Evolutionary conservation across 35 echinoderm and acorn worm species (phyloP).

Genomic region (Acanthaster planci): DNA sequence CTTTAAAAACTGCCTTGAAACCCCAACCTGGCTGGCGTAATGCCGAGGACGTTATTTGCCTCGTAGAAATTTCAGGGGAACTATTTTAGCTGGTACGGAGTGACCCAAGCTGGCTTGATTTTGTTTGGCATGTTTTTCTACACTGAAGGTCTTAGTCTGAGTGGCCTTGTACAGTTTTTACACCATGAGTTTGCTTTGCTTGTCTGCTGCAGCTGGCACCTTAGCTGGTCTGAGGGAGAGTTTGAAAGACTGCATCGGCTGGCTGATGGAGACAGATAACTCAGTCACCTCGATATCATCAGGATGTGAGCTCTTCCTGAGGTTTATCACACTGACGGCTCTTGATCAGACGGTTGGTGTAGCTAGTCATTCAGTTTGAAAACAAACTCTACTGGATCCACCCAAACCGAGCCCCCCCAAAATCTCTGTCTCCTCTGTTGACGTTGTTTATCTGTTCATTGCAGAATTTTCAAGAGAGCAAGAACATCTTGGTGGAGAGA

Average conservation of each 20-base stretch:
- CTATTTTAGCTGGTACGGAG: no score
- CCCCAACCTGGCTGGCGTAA: no score
- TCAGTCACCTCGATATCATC: conserved; percentile 88
- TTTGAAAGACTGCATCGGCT: conserved; percentile 82
- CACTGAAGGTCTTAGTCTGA: no score
- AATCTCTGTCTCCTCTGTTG: background rate
- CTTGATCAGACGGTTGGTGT: conserved; percentile 80
- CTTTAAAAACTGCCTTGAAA: no score
- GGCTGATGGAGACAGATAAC: conserved; percentile 92
- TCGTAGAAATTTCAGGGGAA: no score
- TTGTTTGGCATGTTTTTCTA: no score
- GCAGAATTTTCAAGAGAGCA: conserved; percentile 97
- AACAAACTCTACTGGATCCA: no score
- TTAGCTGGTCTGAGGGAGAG: conserved; percentile 76
- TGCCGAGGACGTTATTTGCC: no score
- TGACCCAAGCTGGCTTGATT: no score
- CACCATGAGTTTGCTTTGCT: background rate
- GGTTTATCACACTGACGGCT: conserved; percentile 91
- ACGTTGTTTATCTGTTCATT: background rate
- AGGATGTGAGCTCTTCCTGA: conserved; percentile 95
- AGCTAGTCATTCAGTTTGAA: no score
- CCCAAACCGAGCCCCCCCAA: background rate
- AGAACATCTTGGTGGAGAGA: conserved; percentile 85
- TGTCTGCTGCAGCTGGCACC: conserved; percentile 70
- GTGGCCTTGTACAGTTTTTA: background rate